Evolutionary conservation across 2,888 invertebrate genomes (phyloP).

Genomic region (Pseudeuparius sepicola): DNA sequence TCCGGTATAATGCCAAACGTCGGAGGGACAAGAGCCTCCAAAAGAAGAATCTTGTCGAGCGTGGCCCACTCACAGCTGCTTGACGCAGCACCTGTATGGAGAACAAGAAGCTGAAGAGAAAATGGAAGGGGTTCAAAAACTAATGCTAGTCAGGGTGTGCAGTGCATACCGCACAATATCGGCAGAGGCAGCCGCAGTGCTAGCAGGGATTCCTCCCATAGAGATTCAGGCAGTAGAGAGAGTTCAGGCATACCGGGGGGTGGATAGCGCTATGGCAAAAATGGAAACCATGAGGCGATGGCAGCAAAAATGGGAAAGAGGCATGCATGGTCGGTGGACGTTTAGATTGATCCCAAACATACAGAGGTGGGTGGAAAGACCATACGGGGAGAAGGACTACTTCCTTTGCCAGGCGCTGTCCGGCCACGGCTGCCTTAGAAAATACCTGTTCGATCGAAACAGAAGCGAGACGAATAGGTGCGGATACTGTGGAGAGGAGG

Average conservation of each 20-base stretch:
- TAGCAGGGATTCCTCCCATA: conserved; percentile 6
- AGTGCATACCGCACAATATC: conserved; percentile 9
- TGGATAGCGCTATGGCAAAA: no score
- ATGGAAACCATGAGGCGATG: background rate
- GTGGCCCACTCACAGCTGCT: conserved; percentile 13
- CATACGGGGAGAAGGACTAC: conserved; percentile 6
- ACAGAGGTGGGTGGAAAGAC: background rate
- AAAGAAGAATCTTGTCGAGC: conserved; percentile 10
- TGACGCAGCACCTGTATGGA: conserved; percentile 5
- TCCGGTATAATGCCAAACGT: conserved; percentile 12
- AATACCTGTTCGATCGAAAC: background rate
- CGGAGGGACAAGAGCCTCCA: conserved; percentile 10
- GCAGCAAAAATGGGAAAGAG: background rate
- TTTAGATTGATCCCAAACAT: conserved; percentile 4
- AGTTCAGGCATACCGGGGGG: background rate
- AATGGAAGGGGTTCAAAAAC: background rate
- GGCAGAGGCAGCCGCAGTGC: conserved; percentile 1
- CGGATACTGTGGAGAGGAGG: conserved; percentile 2
- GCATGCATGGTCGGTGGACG: background rate
- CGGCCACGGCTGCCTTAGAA: conserved; percentile 7
- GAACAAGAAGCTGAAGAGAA: conserved; percentile 2
- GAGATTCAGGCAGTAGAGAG: conserved; percentile 8
- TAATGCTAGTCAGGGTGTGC: background rate
- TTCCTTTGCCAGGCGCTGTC: background rate
- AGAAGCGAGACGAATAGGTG: background rate